Base-by-base conservation (phyloP, 2,797 vertebrate species). In the Hypotaenidia okinawae region DNA sequence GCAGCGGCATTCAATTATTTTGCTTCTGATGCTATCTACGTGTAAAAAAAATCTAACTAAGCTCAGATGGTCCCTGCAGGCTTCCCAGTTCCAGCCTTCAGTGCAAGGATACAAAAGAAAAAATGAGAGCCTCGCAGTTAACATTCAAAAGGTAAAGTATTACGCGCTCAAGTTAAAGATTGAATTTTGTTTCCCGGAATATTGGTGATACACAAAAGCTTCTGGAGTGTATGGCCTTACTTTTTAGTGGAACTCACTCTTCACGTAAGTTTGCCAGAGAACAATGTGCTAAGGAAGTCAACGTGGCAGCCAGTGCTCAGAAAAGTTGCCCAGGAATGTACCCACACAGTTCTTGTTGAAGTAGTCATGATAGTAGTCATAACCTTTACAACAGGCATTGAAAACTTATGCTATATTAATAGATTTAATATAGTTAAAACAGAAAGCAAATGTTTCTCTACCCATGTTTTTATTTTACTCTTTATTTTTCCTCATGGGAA, bases 11-110 rank as follows among this genome's bases (percentile, higher is more conserved):
- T 96, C 87, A 94, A 74, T 97, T 96, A 90, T 97, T 96, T 92
- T 89, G 84, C 84, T 94, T 97, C 96, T 91, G 97, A 98, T 97
- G 82, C 43, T 97, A 95, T 98, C 97, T 96, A 91, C 69, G 21
- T 10, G 52, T 93, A 85, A 97, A 97, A 96, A 96, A 97, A 97
- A 91, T 32, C 83, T n/a, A 80, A 78, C 77, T 87, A 80, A 41
- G 27, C 54, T 94, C 33, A 78, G 63, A 63, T 59, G 41, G 72
- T 81, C 88, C 86, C 90, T 54, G 76, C 80, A 87, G 66, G 72
- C 81, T 95, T 96, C 95, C 92, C 51, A 61, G 75, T 82, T 86
- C 69, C 55, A 93, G 59, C 61, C 62, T 66, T 91, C 63, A 62
- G 76, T 51, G 41, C 62, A 85, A 70, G 75, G 77, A 76, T 76